Conservation (phyloP, 2,113 vertebrate genomes). For the Passer domesticus region DNA sequence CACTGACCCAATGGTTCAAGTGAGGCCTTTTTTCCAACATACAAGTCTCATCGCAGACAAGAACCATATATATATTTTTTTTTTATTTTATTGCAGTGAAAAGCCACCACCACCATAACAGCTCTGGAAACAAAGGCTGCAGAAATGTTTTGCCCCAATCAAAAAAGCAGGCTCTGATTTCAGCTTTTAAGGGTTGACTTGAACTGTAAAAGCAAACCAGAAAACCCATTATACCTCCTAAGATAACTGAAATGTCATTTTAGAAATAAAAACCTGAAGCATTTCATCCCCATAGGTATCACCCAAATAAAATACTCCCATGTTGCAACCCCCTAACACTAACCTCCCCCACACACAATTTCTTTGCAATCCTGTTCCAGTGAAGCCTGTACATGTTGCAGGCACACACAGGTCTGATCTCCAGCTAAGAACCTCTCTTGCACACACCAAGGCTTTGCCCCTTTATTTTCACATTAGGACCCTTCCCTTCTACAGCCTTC, state of each 20-base stretch:
- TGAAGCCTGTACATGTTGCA: background rate
- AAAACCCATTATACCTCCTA: background rate
- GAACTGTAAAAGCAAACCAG: background rate
- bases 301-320: background rate
- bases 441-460: rapidly evolving
- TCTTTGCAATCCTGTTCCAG: background rate
- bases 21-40: background rate
- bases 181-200: background rate
- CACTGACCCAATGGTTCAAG: background rate
- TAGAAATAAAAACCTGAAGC: background rate
- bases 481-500: background rate
- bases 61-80: background rate
- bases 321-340: background rate
- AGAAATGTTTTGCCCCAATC: background rate
- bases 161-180: background rate
- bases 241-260: background rate
- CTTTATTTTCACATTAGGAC: background rate
- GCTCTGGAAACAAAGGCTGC: background rate
- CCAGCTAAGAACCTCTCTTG: background rate
- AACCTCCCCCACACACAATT: background rate
- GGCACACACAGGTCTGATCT: background rate
- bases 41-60: background rate
- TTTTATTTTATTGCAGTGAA: background rate
- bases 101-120: background rate
- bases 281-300: background rate